Evolutionary conservation across 2,113 vertebrate species (phyloP), one percentile per base, ranked within the genome.

Genomic region (Vidua macroura): DNA sequence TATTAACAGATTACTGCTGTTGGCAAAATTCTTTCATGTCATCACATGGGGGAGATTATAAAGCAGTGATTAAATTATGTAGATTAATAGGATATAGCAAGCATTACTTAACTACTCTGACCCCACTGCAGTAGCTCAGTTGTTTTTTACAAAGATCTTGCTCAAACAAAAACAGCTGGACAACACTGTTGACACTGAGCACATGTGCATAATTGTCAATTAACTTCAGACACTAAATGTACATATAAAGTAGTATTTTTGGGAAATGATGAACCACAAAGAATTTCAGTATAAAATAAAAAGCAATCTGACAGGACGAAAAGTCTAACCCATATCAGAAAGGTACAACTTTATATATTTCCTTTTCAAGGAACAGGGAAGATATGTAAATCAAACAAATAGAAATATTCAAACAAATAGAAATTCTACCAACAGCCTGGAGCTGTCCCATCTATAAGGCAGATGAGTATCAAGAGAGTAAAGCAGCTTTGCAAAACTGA

Each of bases 11-110:
- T 66, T 68, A 83, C 10, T 30, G 60, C 63, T 73, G 53, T 43
- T 91, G 91, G 78, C 46, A 73, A 95, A 73, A 91, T 56, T 75
- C 41, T 93, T 74, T 76, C 48, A 76, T 88, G 83, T 93, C 33
- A 64, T 90, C 66, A 64, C 51, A 18, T 14, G 13, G 64, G 69
- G 48, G 41, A 88, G 60, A 77, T 74, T 41, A 90, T 52, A 74
- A 87, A 83, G 52, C 73, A 67, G 19, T 73, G 77, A 85, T 83
- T 79, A 94, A 92, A 93, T 89, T 13, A 84, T 17, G 48, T 39
- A 84, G 89, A 90, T 93, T 93, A 93, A 86, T 33, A 86, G 67
- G 58, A 73, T 83, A 95, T 27, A 82, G 74, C 59, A 94, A 86
- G 49, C 64, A 86, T 80, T 93, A 80, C 52, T 93, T 74, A 90